Evolutionary conservation across 2,888 invertebrate species (phyloP).

Genomic region (Leptothorax acervorum): DNA sequence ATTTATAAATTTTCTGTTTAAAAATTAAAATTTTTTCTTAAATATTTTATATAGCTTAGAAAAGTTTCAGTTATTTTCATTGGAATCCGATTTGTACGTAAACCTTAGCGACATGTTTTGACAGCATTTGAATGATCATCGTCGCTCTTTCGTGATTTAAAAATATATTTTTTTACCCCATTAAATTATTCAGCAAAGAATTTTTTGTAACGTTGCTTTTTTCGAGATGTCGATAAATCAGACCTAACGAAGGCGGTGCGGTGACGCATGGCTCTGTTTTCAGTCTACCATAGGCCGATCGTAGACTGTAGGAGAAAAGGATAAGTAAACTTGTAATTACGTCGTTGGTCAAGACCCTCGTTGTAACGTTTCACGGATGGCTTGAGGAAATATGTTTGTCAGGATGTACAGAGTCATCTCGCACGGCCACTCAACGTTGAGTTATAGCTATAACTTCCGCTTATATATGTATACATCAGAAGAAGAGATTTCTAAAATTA

Average conservation of each 20-base stretch:
- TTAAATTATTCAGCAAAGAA: background rate
- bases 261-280: conserved; percentile 26
- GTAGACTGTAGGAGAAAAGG: background rate
- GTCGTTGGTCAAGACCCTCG: conserved; percentile 39
- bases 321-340: conserved; percentile 30
- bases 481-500: conserved; percentile 34
- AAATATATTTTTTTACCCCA: background rate
- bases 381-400: conserved; percentile 37
- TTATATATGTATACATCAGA: background rate
- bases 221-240: background rate
- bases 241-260: background rate
- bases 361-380: conserved; percentile 44
- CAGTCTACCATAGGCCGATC: conserved; percentile 8
- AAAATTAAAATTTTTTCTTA: background rate
- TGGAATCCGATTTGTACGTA: background rate
- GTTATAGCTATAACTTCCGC: conserved; percentile 27
- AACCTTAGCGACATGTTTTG: conserved; percentile 14
- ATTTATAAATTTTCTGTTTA: background rate
- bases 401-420: conserved; percentile 20
- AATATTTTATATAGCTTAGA: background rate
- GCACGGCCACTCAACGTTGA: conserved; percentile 25
- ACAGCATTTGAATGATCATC: background rate
- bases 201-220: conserved; percentile 22
- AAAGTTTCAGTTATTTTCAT: background rate
- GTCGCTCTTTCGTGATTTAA: background rate